These are phyloP conservation scores for Hydrophis major DNA, from an alignment of 2,797 vertebrate genomes.

Conservation along the genomic window DNA sequence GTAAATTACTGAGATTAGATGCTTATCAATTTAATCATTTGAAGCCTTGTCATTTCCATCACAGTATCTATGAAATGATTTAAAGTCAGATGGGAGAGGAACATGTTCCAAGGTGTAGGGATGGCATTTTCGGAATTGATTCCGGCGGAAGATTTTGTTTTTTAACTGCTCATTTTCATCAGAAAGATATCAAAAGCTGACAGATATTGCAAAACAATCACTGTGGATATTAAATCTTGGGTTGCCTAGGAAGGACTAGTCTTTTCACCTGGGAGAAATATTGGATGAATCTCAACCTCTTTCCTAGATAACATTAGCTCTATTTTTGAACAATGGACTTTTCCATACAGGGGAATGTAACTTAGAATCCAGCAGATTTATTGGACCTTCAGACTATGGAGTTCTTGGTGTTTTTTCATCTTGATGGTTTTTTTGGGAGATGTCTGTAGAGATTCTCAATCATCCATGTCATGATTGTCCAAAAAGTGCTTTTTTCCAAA, in stretches of 20 bases:
- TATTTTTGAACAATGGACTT: background rate
- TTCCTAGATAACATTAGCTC: background rate
- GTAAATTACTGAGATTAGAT: conserved; percentile 60
- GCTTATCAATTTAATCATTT: conserved; percentile 61
- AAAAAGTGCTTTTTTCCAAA: too few relatives aligned
- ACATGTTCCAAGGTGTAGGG: conserved; percentile 43
- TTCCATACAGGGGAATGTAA: background rate
- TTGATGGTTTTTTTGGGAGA: background rate
- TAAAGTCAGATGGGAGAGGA: conserved; percentile 40
- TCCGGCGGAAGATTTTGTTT: conserved; percentile 34
- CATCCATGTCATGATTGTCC: too few relatives aligned
- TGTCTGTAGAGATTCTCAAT: background rate
- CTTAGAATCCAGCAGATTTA: background rate
- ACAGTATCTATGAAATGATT: conserved; percentile 47
- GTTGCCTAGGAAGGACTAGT: background rate
- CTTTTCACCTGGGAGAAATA: background rate
- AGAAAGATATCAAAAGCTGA: background rate
- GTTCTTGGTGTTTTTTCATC: background rate
- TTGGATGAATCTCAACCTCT: background rate
- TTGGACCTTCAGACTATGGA: background rate
- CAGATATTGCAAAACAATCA: background rate
- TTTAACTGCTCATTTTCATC: conserved; percentile 37
- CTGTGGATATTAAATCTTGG: background rate
- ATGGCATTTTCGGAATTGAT: conserved; percentile 42
- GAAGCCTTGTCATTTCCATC: conserved; percentile 47